Conservation (phyloP, 2,113 vertebrate genomes). For the Stegostoma tigrinum region DNA sequence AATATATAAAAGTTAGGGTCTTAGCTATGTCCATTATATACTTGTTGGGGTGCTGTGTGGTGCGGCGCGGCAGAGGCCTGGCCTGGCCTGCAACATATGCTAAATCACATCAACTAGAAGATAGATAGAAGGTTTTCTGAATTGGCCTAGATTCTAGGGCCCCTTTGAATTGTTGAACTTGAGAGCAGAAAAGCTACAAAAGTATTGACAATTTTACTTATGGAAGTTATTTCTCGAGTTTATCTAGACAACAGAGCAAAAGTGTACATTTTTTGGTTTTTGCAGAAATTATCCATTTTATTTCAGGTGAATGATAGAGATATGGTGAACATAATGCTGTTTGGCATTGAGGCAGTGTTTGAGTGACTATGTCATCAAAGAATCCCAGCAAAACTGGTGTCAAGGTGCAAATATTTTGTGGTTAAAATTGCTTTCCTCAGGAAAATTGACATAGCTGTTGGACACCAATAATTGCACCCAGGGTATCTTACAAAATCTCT, state of each 20-base stretch:
- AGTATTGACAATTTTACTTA: neutral
- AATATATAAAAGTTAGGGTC: no score
- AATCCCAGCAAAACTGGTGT: neutral
- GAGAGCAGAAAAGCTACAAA: neutral
- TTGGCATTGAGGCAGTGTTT: neutral
- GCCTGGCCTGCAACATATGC: neutral
- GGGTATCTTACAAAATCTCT: neutral
- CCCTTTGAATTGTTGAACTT: neutral
- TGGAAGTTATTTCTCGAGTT: neutral
- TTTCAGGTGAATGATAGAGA: neutral
- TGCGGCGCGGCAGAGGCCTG: no score
- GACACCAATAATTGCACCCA: neutral
- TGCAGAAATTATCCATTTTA: neutral
- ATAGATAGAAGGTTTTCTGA: neutral
- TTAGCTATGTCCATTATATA: no score
- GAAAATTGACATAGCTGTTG: neutral
- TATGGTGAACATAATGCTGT: neutral
- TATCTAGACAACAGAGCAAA: neutral
- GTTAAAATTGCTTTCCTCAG: neutral
- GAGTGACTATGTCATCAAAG: neutral
- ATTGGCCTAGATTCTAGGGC: neutral
- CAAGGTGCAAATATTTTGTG: neutral
- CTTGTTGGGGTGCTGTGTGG: no score
- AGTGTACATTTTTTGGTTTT: neutral
- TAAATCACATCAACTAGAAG: neutral